A percentile compares a stretch with the other conserved stretches of the same genome.
Conservation (phyloP, 2,113 vertebrate species). For the Lanius ludovicianus region DNA sequence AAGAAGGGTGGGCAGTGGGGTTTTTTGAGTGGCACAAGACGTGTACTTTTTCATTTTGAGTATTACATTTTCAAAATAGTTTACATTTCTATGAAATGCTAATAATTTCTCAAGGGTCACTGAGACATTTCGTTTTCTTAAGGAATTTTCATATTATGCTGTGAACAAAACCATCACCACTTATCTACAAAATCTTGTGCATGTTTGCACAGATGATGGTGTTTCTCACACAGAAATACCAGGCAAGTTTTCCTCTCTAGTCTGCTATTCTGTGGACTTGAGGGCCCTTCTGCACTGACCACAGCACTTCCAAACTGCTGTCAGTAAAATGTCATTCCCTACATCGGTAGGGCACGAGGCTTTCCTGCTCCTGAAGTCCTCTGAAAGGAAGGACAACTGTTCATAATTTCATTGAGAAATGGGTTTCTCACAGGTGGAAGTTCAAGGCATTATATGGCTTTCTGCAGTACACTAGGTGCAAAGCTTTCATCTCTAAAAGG, state of each 20-base stretch:
- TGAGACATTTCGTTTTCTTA: not conserved
- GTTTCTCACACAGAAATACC: not conserved
- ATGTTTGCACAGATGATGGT: fast-evolving
- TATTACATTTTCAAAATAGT: not conserved
- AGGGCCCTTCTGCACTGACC: not conserved
- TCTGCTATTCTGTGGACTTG: not conserved
- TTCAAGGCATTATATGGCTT: not conserved
- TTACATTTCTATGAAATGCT: not conserved
- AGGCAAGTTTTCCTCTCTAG: not conserved
- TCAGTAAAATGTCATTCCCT: not conserved
- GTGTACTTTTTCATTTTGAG: not conserved
- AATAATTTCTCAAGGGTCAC: not conserved
- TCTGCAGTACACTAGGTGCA: fast-evolving
- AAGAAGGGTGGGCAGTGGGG: fast-evolving
- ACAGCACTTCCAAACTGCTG: not conserved
- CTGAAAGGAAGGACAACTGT: not conserved
- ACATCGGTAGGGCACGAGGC: not conserved
- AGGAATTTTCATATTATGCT: not conserved
- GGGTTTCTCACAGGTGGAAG: not conserved
- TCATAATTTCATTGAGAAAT: not conserved
- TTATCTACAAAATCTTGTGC: not conserved
- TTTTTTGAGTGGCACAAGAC: not conserved
- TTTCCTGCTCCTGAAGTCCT: not conserved
- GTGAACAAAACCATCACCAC: not conserved
- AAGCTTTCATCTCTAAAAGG: not conserved